Conservation (phyloP, 2,797 vertebrate genomes). For the Fistularia commersonii region DNA sequence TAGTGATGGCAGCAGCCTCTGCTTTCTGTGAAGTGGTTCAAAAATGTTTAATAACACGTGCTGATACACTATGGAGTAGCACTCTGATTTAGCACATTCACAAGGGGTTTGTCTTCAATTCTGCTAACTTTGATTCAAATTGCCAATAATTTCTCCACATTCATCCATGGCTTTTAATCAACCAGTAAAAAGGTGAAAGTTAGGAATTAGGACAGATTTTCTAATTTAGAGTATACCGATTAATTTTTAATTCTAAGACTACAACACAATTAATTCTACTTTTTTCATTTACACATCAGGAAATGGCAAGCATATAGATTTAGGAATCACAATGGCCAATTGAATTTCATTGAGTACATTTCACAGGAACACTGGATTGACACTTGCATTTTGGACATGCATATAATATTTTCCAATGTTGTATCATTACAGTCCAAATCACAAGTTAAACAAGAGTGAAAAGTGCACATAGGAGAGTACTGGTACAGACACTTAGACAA, state of each 20-base stretch:
- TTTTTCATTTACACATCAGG: conserved; percentile 1
- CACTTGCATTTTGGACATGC: conserved; percentile 70
- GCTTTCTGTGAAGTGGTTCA: conserved; percentile 98
- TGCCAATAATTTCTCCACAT: conserved; percentile 34
- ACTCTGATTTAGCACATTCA: conserved; percentile 40
- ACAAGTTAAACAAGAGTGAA: conserved; percentile 54
- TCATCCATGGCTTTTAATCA: conserved; percentile 31
- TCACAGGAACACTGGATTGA: conserved; percentile 71
- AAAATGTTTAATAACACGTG: conserved; percentile 81
- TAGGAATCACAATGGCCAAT: conserved; percentile 62
- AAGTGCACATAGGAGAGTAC: conserved; percentile 66
- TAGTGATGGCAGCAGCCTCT: conserved; percentile 91
- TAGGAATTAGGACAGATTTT: conserved; percentile 75
- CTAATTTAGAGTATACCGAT: conserved; percentile 60
- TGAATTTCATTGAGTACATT: conserved; percentile 69
- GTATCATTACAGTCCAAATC: conserved; percentile 59
- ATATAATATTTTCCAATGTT: conserved; percentile 68
- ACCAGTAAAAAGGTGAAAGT: conserved; percentile 22
- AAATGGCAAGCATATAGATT: conserved; percentile 53
- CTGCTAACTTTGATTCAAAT: conserved; percentile 18
- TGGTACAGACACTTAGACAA: conserved; percentile 67
- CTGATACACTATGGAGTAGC: conserved; percentile 51
- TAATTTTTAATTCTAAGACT: conserved; percentile 77
- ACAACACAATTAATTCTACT: conserved; percentile 63
- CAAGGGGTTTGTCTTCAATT: too few relatives aligned